Conservation (phyloP, 2,113 vertebrate species). For the Carassius carassius region DNA sequence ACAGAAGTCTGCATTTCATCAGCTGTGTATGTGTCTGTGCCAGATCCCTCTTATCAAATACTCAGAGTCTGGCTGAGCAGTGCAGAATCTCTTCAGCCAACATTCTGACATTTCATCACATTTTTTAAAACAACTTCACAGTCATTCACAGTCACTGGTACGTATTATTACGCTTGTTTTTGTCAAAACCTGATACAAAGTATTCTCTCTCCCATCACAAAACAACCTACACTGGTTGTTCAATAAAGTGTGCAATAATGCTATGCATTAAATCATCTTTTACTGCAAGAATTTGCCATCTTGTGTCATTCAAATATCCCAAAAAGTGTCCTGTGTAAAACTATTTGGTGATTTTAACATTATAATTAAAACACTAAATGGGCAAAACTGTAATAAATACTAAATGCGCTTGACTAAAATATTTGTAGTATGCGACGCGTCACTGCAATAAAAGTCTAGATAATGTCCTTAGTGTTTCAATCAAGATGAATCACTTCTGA, state of each 20-base stretch:
- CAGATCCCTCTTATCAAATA: conserved; percentile 48
- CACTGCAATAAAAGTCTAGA: too few species aligned
- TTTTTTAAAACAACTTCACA: conserved; percentile 12
- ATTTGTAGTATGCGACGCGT: too few species aligned
- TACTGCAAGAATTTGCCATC: background rate
- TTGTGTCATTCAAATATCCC: background rate
- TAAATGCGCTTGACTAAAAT: background rate
- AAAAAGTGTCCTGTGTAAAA: background rate
- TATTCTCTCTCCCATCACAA: conserved; percentile 31
- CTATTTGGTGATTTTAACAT: background rate
- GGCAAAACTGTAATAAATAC: background rate
- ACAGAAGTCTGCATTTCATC: conserved; percentile 41
- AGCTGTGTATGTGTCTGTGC: conserved; percentile 27
- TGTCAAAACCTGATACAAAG: background rate
- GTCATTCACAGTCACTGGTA: background rate
- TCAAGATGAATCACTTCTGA: background rate
- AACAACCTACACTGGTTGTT: conserved; percentile 37
- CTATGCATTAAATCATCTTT: conserved; percentile 33
- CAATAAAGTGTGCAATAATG: conserved; percentile 24
- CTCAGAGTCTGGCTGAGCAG: conserved; percentile 27
- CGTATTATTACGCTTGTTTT: background rate
- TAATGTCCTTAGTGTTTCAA: background rate
- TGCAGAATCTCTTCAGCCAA: conserved; percentile 29
- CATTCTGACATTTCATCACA: conserved; percentile 36
- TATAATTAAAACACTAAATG: background rate